phyloP scores from a whole-genome alignment of 2,888 invertebrate species.

The Julus scandinavius region DNA sequence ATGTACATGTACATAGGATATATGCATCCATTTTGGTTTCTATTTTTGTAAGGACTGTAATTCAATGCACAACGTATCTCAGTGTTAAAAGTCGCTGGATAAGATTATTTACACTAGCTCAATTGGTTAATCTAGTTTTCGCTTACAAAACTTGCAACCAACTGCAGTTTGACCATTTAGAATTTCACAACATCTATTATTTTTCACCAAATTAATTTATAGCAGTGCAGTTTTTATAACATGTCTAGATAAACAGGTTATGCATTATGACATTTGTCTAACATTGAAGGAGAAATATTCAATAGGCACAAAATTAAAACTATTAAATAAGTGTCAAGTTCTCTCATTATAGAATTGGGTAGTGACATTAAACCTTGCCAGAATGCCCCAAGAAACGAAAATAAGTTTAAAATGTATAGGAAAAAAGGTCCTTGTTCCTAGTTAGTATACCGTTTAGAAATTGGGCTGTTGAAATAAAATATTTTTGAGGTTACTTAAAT shows the following conservation, averaged over 20 bases:
- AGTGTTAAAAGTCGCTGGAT: background rate
- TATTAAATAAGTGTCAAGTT: too few relatives aligned
- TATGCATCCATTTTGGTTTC: background rate
- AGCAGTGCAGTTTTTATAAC: background rate
- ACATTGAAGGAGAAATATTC: background rate
- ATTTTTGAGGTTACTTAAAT: too few relatives aligned
- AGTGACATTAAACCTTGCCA: too few relatives aligned
- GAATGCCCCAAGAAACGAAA: too few relatives aligned
- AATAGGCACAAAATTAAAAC: too few relatives aligned
- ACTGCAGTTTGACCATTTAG: background rate
- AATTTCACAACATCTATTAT: background rate
- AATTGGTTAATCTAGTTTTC: background rate
- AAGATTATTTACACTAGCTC: background rate
- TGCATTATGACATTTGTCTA: background rate
- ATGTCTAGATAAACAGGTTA: background rate
- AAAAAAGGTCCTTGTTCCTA: too few relatives aligned
- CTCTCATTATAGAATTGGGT: too few relatives aligned
- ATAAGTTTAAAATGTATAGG: too few relatives aligned
- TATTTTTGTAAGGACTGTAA: background rate
- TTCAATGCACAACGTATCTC: background rate
- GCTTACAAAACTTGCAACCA: too few relatives aligned
- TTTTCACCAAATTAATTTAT: background rate
- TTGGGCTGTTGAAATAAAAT: too few relatives aligned
- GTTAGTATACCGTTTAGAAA: too few relatives aligned
- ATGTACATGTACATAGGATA: background rate